A percentile compares a stretch with the other conserved stretches of the same genome.
phyloP scores from a whole-genome alignment of 2,113 vertebrate genomes.

The Sander lucioperca region DNA sequence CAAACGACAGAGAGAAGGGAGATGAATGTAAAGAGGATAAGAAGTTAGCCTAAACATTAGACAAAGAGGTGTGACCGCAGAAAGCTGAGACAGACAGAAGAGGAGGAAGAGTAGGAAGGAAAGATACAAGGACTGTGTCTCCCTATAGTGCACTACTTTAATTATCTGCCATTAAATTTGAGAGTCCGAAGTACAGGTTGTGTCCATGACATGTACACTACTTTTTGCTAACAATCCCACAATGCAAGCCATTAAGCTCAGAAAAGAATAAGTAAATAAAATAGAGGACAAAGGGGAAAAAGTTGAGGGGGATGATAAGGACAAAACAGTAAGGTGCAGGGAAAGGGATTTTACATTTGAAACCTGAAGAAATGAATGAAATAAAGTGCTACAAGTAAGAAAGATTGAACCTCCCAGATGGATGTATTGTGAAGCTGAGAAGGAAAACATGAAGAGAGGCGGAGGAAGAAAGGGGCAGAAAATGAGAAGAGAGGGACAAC shows the following conservation, averaged over 20 bases:
- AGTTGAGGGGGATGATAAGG: not conserved
- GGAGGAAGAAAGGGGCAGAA: slow-evolving; percentile 25
- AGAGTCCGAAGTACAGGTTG: not conserved
- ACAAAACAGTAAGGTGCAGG: not conserved
- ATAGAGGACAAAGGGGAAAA: not conserved
- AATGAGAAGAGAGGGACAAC: slow-evolving; percentile 33
- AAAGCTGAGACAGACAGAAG: not conserved
- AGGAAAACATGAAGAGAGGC: slow-evolving; percentile 42
- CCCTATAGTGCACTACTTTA: not conserved
- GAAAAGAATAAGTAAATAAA: not conserved
- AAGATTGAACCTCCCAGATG: slow-evolving; percentile 31
- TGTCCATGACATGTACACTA: not conserved
- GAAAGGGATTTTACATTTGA: slow-evolving; percentile 24
- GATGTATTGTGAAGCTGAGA: slow-evolving; percentile 27
- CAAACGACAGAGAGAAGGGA: slow-evolving; percentile 39
- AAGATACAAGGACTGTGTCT: not conserved
- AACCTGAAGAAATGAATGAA: slow-evolving; percentile 14
- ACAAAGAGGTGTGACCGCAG: slow-evolving; percentile 7
- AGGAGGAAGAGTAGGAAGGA: not conserved
- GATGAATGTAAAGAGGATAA: slow-evolving; percentile 43
- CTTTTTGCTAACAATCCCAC: not conserved
- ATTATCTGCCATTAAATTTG: not conserved
- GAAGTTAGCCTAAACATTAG: slow-evolving; percentile 21
- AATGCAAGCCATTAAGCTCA: not conserved
- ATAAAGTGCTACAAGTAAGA: slow-evolving; percentile 19